Base-by-base conservation (phyloP, 2,888 invertebrate species). In the Arctia plantaginis region DNA sequence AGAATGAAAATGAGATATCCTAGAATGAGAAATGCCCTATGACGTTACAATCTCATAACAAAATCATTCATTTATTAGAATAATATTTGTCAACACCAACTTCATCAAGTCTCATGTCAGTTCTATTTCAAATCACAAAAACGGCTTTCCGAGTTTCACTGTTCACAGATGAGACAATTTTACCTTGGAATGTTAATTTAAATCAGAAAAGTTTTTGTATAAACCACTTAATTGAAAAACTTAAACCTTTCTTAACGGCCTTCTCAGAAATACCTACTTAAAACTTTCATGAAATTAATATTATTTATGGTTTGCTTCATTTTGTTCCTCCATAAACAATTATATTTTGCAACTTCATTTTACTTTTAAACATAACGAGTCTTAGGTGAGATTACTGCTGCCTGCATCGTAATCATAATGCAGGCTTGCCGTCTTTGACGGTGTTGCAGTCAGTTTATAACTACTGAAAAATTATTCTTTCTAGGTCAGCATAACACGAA, bases 221-320 rank as follows among this genome's bases (percentile, higher is more conserved):
- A 70, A 70, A 66, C 69, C 69, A 74, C 74, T 70, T 72, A 75
- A 75, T 75, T 75, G 72, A 72, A 75, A 72, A 75, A 75, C 72
- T 75, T 71, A 68, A 70, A 72, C 62, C 66, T 64, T 77, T 67
- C 35, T 67, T 66, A 59, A 27, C 65, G 67, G 41, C 67, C 51
- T 35, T 35, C 33, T 55, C 55, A 15, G 30, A 59, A 70, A 67
- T 69, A 51, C 70, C 73, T 72, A 62, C 70, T 76, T 72, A 51
- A 72, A 76, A 66, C 76, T 73, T 72, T 67, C 55, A 62, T 70
- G 55, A 70, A 73, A 76, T 76, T 73, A 76, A 62, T n/a, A 68
- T 74, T 70, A 76, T 73, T 72, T 72, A 72, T 69, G 64, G 47
- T 66, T 69, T 47, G 62, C 69, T 70, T 41, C 18, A 70, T 59